Base-by-base conservation (phyloP, 1,140 invertebrate species). In the Drosophila trapezifrons region DNA sequence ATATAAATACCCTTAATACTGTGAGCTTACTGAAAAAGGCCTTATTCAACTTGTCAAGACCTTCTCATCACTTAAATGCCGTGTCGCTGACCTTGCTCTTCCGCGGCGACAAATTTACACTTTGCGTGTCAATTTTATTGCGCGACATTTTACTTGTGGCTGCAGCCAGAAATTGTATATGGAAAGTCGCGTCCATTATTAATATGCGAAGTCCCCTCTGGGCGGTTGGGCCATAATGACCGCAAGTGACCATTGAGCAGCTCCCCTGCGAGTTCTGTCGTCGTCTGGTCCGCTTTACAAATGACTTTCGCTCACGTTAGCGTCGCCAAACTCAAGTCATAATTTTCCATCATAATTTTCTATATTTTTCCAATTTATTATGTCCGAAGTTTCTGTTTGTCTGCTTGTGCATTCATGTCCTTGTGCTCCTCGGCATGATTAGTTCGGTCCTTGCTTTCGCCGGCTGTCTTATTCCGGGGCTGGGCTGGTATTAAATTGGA, bases 221-320 rank as follows among this genome's bases (percentile, higher is more conserved):
- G 32, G 6, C 49, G 29, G 29, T 17, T 52, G 29, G 29, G 18
- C 2, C 18, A 18, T 54, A 54, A 54, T 54, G 51, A 54, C 51
- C 51, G 51, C 51, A 54, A 54, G 51, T 54, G 32, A 54, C 32
- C 32, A 37, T 54, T 54, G 51, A 54, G 32, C 18, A 54, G 51
- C 9, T 54, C 51, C 43, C 27, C 22, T 18, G 37, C 18, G 25
- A 37, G 55, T 58, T 56, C 57, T 66, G 45, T 27, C 59, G 66
- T 47, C 62, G 66, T 55, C 66, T 70, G 65, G 45, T 4, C 47
- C 27, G 54, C 43, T 64, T 82, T 81, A 82, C 74, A 82, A 82
- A 82, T 82, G 79, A 81, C 78, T 81, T 81, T 81, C 47, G 63
- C 73, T 82, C 78, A 81, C 78, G 79, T 81, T 74, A 82, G 67